Conservation (phyloP, 2,888 invertebrate species). For the Sipha maydis region DNA sequence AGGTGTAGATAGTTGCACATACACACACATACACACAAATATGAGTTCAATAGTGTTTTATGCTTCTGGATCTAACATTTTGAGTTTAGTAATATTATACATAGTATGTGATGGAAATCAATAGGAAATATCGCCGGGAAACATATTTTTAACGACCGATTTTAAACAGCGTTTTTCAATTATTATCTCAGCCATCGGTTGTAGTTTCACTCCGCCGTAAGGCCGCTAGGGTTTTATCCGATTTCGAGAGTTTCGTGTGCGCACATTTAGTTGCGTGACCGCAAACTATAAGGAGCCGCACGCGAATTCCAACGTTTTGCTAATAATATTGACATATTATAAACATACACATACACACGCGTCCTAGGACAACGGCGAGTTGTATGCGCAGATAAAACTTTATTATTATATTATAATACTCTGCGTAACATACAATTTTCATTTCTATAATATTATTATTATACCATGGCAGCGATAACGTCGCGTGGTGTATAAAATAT, state of each 20-base stretch:
- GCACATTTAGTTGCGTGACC: slow-evolving; percentile 36
- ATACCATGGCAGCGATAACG: background rate
- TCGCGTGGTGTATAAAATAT: background rate
- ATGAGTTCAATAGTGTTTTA: no score
- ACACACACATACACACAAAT: no score
- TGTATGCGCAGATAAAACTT: background rate
- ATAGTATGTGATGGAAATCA: no score
- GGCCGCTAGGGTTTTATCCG: background rate
- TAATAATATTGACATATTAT: slow-evolving; percentile 16
- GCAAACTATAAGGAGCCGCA: slow-evolving; percentile 8
- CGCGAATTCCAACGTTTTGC: background rate
- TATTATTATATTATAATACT: background rate
- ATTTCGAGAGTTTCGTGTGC: background rate
- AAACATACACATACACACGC: background rate
- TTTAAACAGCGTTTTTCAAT: background rate
- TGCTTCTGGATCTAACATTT: no score
- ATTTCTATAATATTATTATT: background rate
- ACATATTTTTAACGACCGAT: background rate
- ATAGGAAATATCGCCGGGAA: no score
- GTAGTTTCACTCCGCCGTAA: slow-evolving; percentile 3
- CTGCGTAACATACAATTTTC: background rate
- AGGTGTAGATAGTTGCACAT: no score
- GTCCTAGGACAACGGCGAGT: slow-evolving; percentile 36
- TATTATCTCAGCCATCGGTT: background rate
- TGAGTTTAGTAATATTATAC: no score